Percentiles rank a stretch among this genome's conserved stretches.
phyloP scores from a whole-genome alignment of 2,797 vertebrate species.

The Pantherophis alleghaniensis region DNA sequence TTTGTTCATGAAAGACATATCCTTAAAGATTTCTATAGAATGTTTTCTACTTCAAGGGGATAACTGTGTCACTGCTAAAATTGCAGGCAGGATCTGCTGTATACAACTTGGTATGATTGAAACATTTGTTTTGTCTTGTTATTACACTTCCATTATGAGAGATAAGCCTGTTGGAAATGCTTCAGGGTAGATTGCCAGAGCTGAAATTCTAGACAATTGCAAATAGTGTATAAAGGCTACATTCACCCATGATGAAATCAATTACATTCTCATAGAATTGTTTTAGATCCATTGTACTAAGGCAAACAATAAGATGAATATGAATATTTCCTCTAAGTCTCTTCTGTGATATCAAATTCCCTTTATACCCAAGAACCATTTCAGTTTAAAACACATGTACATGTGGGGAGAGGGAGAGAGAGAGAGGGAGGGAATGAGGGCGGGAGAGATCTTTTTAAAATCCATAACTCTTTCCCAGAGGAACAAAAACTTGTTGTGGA shows the following conservation, averaged over 20 bases:
- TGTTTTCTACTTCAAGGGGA: neutral
- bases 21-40: neutral
- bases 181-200: neutral
- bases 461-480: slow-evolving; percentile 26
- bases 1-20: neutral
- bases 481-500: slow-evolving; percentile 51
- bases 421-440: too few relatives aligned
- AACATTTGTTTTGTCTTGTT: neutral
- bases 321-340: neutral
- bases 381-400: neutral
- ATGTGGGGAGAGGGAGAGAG: neutral
- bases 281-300: slow-evolving; percentile 2
- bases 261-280: neutral
- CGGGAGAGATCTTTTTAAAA: neutral
- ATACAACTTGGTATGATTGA: neutral
- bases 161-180: neutral
- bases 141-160: neutral
- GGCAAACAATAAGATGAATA: neutral
- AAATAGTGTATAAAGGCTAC: neutral
- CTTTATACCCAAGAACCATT: slow-evolving; percentile 42
- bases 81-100: neutral
- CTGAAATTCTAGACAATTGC: neutral
- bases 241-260: neutral
- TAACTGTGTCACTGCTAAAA: neutral
- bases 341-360: neutral